phyloP scores from a whole-genome alignment of 1,140 invertebrate species.

The Drosophila sp. region DNA sequence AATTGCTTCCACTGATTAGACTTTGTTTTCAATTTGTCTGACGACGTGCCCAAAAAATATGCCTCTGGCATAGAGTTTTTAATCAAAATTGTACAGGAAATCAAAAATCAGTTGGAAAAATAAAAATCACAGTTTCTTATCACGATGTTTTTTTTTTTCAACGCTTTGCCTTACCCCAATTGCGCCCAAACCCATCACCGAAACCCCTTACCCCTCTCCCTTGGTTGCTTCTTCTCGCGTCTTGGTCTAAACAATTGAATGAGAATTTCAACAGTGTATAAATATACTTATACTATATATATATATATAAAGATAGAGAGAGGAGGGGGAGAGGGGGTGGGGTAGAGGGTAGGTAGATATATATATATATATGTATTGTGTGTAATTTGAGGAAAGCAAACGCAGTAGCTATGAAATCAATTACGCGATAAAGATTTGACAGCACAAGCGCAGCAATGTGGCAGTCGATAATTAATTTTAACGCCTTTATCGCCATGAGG shows the following conservation, averaged over 20 bases:
- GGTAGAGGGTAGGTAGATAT: neutral
- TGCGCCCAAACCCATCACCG: slow-evolving; percentile 52
- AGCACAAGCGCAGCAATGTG: slow-evolving; percentile 75
- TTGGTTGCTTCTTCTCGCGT: slow-evolving; percentile 31
- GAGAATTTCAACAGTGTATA: neutral
- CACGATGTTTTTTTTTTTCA: slow-evolving; percentile 60
- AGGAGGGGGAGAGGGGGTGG: too few species aligned
- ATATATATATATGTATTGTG: slow-evolving; percentile 22
- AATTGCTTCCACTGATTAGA: slow-evolving; percentile 78
- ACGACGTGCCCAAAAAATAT: slow-evolving; percentile 43
- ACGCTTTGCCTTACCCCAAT: slow-evolving; percentile 65
- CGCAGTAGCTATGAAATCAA: slow-evolving; percentile 82
- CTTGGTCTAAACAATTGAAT: slow-evolving; percentile 57
- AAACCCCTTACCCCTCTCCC: neutral
- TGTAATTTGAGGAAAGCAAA: slow-evolving; percentile 78
- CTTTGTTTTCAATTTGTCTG: slow-evolving; percentile 80
- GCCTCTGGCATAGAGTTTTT: slow-evolving; percentile 64
- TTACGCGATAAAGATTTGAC: slow-evolving; percentile 82
- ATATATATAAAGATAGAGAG: neutral
- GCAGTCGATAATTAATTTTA: slow-evolving; percentile 80
- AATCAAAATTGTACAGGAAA: slow-evolving; percentile 82
- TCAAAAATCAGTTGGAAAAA: slow-evolving; percentile 81
- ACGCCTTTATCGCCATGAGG: slow-evolving; percentile 78
- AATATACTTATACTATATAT: neutral
- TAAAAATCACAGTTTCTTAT: slow-evolving; percentile 82